A percentile compares a stretch with the other conserved stretches of the same genome.
These are phyloP conservation scores for Drosophila jambulina DNA, from an alignment of 1,140 invertebrate genomes.

Conservation along the genomic window DNA sequence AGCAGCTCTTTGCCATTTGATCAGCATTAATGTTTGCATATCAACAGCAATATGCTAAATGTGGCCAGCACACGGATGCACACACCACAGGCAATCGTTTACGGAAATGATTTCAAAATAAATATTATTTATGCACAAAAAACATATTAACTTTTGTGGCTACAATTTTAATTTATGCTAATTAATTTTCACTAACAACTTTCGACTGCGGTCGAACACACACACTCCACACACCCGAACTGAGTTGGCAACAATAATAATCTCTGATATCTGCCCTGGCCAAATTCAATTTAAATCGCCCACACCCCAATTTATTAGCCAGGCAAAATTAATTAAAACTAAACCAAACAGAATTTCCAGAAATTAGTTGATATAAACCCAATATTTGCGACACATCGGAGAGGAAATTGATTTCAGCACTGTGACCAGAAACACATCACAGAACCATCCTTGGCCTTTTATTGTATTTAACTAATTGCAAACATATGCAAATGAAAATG, in stretches of 20 bases:
- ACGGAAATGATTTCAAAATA: constrained; percentile 41
- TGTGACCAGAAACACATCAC: background rate
- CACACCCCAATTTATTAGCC: constrained; percentile 36
- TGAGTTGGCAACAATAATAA: constrained; percentile 61
- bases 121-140: constrained; percentile 60
- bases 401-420: constrained; percentile 37
- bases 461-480: constrained; percentile 44
- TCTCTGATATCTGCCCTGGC: constrained; percentile 37
- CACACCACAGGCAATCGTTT: constrained; percentile 24
- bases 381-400: constrained; percentile 29
- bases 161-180: constrained; percentile 74
- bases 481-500: constrained; percentile 47
- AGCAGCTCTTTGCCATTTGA: constrained; percentile 50
- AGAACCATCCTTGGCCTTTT: background rate
- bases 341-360: constrained; percentile 49
- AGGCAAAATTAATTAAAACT: constrained; percentile 72
- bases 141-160: constrained; percentile 59
- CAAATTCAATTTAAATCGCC: constrained; percentile 55
- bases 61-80: constrained; percentile 35
- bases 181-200: constrained; percentile 77
- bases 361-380: constrained; percentile 44
- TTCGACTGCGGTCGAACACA: constrained; percentile 44
- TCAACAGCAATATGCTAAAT: constrained; percentile 59
- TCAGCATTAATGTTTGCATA: constrained; percentile 65
- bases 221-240: background rate